phyloP scores from a whole-genome alignment of 2,113 vertebrate genomes.

The Columba janthina region DNA sequence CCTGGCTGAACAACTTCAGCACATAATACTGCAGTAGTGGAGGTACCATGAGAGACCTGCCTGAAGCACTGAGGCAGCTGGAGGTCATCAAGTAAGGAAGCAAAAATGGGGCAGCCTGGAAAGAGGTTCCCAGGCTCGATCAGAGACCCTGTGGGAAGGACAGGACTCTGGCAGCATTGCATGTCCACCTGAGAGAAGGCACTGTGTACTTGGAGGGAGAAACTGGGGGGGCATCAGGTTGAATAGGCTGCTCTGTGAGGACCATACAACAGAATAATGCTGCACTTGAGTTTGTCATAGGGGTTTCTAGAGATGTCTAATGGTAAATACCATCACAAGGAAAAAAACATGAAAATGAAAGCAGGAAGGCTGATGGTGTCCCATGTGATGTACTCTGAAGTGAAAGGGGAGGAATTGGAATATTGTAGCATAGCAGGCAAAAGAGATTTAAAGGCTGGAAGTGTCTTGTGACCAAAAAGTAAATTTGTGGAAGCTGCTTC shows the following conservation, averaged over 20 bases:
- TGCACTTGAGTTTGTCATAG: accelerated
- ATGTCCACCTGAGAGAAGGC: background rate
- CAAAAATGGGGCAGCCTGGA: background rate
- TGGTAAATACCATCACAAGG: background rate
- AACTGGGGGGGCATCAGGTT: background rate
- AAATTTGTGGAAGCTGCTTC: background rate
- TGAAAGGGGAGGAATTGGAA: background rate
- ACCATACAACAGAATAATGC: background rate
- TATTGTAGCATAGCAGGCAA: background rate
- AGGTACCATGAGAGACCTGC: background rate
- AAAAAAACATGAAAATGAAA: background rate
- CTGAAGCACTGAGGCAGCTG: background rate
- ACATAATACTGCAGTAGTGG: background rate
- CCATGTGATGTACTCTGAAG: background rate
- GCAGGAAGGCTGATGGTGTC: background rate
- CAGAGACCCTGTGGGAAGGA: background rate
- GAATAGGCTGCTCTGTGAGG: background rate
- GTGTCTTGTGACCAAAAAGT: background rate
- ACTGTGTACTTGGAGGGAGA: background rate
- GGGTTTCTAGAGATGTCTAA: accelerated
- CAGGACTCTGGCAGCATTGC: background rate
- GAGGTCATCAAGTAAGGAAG: background rate
- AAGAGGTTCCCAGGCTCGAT: background rate
- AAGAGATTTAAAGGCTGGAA: background rate
- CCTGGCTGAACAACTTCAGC: background rate